Base-by-base conservation (phyloP, 1,140 invertebrate species). In the Ruditapes philippinarum region DNA sequence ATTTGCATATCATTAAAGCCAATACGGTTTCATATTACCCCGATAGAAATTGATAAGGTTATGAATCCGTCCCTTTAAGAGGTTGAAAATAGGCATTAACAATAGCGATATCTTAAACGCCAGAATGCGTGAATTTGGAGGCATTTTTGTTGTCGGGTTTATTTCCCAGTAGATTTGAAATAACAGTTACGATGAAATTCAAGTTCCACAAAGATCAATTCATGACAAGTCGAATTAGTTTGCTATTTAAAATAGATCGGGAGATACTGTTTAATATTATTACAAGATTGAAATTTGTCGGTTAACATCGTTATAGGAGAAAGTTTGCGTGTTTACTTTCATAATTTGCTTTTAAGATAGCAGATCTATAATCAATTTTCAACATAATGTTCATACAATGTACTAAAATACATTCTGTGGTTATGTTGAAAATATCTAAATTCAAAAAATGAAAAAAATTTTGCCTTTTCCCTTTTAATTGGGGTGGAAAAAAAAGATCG, bases 171-270 rank as follows among this genome's bases (percentile, higher is more conserved):
- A 81, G 79, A 81, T 25, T 65, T 38, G 22, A n/a, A 65, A 57
- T 81, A 81, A 81, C 79, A 28, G 60, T 65, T n/a, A 36, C 57
- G 79, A 81, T 81, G 79, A 81, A 81, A 81, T 81, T 81, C 22
- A 25, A 81, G 79, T 45, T 42, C 40, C n/a, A 25, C 22, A 19
- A 25, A n/a, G 36, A 62, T 57, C 57, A 54, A 31, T 40, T 45
- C 19, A 62, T 45, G 79, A 57, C 79, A 81, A 40, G 28, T 62
- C 78, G 49, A 86, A 86, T 86, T 54, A 86, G 74, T 62, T n/a
- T 81, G 25, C 22, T 42, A 49, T 49, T 74, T 78, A 28, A 70
- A 70, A 70, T 70, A 70, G 65, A 70, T 70, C 33, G 38, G 38
- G 42, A 31, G 73, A 78, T 54, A 78, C 25, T 25, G 14, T 25